phyloP scores from a whole-genome alignment of 1,140 invertebrate species.

The Drosophila obscura region DNA sequence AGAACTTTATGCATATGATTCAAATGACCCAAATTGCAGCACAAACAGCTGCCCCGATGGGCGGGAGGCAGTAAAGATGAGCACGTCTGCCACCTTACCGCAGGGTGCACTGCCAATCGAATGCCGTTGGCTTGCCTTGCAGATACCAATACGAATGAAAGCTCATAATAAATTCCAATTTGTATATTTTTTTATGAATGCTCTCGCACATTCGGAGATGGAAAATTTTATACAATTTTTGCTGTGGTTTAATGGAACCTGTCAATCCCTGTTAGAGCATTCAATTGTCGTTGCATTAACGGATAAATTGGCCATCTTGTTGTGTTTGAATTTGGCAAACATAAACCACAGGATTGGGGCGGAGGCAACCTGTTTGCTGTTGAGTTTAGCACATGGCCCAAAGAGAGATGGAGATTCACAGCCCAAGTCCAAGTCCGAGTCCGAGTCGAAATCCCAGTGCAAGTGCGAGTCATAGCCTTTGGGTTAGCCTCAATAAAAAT shows the following conservation, averaged over 20 bases:
- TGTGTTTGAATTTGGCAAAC: constrained; percentile 80
- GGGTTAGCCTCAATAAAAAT: constrained; percentile 78
- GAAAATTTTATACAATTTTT: no score
- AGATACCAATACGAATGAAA: no score
- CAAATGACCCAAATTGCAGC: constrained; percentile 76
- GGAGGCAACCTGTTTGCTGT: constrained; percentile 70
- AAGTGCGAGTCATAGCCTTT: constrained; percentile 45
- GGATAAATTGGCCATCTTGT: constrained; percentile 26
- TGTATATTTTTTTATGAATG: no score
- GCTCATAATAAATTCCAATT: no score
- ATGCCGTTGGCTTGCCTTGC: neutral
- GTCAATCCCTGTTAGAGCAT: constrained; percentile 1
- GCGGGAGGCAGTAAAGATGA: constrained; percentile 31
- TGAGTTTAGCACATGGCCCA: constrained; percentile 77
- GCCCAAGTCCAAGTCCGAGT: constrained; percentile 17
- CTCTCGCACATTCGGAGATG: no score
- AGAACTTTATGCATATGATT: constrained; percentile 77
- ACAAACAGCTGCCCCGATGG: constrained; percentile 67
- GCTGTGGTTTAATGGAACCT: no score
- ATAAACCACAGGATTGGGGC: constrained; percentile 56
- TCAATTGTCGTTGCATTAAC: constrained; percentile 2
- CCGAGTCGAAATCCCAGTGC: constrained; percentile 3
- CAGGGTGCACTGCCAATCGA: neutral
- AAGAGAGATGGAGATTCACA: constrained; percentile 26
- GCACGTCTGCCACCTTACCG: constrained; percentile 24